Evolutionary conservation across 2,797 vertebrate genomes (phyloP).

Genomic region (Karalla daura): DNA sequence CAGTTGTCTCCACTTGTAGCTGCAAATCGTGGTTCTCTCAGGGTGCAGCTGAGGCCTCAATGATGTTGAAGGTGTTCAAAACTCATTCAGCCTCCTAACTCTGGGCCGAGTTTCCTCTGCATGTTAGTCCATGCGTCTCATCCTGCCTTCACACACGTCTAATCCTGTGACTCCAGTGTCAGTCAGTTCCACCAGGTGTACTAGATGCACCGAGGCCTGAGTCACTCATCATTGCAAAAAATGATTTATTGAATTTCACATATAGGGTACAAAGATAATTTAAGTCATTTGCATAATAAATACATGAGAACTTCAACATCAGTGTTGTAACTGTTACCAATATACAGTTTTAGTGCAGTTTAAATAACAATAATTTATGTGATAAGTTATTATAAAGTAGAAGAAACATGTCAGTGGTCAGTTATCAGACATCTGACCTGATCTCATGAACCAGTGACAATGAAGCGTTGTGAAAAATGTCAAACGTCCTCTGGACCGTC

Average conservation of each 20-base stretch:
- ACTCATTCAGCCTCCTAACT: too few species aligned
- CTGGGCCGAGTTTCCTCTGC: too few species aligned
- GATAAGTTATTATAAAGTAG: slow-evolving; percentile 28
- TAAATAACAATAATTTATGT: not conserved
- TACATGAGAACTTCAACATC: slow-evolving; percentile 49
- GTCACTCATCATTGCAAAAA: not conserved
- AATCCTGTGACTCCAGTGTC: too few species aligned
- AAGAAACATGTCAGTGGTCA: not conserved
- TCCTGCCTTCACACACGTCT: too few species aligned
- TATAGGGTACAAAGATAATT: not conserved
- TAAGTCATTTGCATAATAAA: slow-evolving; percentile 30
- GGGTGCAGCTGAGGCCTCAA: too few species aligned
- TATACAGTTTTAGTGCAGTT: slow-evolving; percentile 38
- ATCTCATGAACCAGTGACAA: too few species aligned
- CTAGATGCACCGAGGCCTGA: not conserved
- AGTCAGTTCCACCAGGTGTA: too few species aligned
- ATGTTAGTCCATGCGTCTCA: too few species aligned
- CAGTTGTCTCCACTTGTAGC: too few species aligned
- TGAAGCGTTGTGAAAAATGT: too few species aligned
- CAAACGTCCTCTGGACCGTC: accelerated
- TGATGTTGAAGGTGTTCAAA: too few species aligned
- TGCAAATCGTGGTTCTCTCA: too few species aligned
- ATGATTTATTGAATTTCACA: slow-evolving; percentile 45
- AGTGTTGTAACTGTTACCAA: slow-evolving; percentile 39
- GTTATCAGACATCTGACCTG: not conserved